phyloP scores from a whole-genome alignment of 2,113 vertebrate genomes.

The Macaca nemestrina region DNA sequence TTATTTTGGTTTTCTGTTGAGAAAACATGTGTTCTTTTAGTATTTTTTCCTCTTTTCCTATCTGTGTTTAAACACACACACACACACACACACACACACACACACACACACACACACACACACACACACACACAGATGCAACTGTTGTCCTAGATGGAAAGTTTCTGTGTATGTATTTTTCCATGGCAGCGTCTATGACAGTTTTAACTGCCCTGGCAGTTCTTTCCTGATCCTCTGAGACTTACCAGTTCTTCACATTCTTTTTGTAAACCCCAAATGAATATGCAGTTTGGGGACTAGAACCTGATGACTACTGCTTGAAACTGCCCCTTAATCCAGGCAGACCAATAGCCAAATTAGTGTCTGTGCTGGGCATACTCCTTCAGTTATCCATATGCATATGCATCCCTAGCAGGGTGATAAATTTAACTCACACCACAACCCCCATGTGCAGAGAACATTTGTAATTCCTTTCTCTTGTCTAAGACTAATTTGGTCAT shows the following conservation, averaged over 20 bases:
- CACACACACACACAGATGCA: not conserved
- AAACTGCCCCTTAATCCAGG: not conserved
- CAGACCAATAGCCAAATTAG: not conserved
- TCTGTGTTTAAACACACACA: not conserved
- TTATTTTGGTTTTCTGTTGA: not conserved
- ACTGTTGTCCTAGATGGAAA: not conserved
- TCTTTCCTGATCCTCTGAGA: not conserved
- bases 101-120: not conserved
- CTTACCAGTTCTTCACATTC: not conserved
- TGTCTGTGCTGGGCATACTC: not conserved
- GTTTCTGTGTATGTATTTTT: not conserved
- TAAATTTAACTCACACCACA: conserved; percentile 18
- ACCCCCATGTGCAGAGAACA: not conserved
- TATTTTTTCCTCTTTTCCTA: not conserved
- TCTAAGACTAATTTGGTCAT: not conserved
- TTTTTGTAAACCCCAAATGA: not conserved
- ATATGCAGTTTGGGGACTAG: not conserved
- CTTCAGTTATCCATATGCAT: not conserved
- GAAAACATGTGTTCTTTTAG: not conserved
- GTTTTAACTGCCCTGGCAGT: not conserved
- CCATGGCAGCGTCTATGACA: not conserved
- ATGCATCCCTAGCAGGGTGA: not conserved
- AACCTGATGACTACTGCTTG: not conserved
- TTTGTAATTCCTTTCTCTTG: not conserved
- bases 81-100: not conserved